Evolutionary conservation across 2,113 vertebrate genomes (phyloP).

Genomic region (Piaya cayana): DNA sequence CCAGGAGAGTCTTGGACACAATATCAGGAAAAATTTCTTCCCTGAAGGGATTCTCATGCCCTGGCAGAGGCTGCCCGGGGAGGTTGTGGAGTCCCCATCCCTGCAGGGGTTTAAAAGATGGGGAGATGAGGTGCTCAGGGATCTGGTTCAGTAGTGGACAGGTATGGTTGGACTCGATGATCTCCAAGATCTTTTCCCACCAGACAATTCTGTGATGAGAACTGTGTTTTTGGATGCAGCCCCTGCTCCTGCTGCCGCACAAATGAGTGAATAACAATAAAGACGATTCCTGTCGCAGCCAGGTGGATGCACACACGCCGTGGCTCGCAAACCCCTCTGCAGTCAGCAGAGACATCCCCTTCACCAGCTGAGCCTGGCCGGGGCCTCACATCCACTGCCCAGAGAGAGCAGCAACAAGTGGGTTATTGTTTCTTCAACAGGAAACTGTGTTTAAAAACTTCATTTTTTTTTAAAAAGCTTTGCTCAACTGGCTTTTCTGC

Average conservation of each 20-base stretch:
- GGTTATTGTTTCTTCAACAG: constrained; percentile 47
- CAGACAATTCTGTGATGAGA: no score
- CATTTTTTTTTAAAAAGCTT: neutral
- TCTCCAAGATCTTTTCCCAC: no score
- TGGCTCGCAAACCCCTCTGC: neutral
- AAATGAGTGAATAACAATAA: neutral
- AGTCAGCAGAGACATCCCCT: neutral
- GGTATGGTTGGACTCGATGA: no score
- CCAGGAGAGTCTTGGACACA: no score
- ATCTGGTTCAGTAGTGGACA: no score
- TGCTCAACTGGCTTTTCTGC: neutral
- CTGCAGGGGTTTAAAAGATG: no score
- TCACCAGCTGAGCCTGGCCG: neutral
- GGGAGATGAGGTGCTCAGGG: no score
- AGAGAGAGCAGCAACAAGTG: neutral
- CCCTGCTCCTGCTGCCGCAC: neutral
- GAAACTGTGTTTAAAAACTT: neutral
- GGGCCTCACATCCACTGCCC: rapidly evolving
- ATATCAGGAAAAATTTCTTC: no score
- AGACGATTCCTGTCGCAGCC: neutral
- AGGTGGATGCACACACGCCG: neutral
- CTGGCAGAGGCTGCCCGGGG: no score
- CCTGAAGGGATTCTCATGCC: no score
- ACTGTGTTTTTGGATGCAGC: neutral
- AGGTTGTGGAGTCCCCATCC: no score